Conservation (phyloP, 1,140 invertebrate species). For the Magallana angulata region DNA sequence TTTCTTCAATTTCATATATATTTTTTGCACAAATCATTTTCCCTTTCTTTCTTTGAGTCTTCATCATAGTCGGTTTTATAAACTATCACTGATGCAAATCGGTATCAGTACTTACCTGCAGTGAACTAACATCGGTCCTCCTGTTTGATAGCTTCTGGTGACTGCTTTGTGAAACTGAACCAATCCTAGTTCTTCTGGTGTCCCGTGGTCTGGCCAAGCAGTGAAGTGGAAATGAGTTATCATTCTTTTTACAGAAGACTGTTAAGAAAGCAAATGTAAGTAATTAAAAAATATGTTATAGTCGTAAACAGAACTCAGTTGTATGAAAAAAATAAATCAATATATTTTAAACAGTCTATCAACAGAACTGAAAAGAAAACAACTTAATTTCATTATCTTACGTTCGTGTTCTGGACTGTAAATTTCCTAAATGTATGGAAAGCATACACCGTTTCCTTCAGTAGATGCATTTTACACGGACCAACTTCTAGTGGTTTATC, state of each 20-base stretch:
- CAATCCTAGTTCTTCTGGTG: constrained; percentile 26
- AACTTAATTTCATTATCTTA: neutral
- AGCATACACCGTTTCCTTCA: neutral
- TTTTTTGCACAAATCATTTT: too few relatives aligned
- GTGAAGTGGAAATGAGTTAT: constrained; percentile 43
- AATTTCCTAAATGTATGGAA: neutral
- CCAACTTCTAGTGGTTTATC: neutral
- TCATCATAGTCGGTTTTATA: too few relatives aligned
- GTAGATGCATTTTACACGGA: neutral
- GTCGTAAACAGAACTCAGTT: neutral
- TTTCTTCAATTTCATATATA: too few relatives aligned
- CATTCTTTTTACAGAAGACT: constrained; percentile 19
- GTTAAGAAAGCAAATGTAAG: neutral
- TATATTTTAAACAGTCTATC: neutral
- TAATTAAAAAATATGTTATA: neutral
- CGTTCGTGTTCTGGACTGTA: neutral
- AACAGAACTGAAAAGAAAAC: neutral
- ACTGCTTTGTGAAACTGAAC: constrained; percentile 40
- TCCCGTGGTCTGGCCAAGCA: constrained; percentile 48
- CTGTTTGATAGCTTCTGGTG: neutral
- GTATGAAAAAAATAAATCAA: neutral
- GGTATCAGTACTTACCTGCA: neutral
- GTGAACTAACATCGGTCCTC: neutral
- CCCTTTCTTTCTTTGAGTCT: too few relatives aligned
- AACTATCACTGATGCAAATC: too few relatives aligned